phyloP scores from a whole-genome alignment of 2,888 invertebrate species.

The Sphaerophoria taeniata region DNA sequence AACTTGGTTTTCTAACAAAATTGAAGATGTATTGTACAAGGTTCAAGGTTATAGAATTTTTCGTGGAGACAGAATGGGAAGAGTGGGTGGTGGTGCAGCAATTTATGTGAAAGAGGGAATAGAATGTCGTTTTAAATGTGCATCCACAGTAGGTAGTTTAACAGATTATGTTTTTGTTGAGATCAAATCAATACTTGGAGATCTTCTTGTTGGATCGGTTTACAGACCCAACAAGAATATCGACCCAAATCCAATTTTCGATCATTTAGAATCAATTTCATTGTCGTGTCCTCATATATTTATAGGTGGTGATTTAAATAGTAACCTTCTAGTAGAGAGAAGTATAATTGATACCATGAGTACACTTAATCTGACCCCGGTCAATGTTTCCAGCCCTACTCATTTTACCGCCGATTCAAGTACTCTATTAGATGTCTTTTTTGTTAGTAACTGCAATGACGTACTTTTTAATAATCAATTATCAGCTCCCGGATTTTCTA shows the following conservation, averaged over 20 bases:
- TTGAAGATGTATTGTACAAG: too few relatives aligned
- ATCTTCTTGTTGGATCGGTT: slow-evolving; percentile 3
- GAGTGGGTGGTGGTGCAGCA: not conserved
- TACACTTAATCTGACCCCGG: too few relatives aligned
- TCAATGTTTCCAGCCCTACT: too few relatives aligned
- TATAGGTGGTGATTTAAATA: not conserved
- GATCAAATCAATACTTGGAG: not conserved
- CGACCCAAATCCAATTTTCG: not conserved
- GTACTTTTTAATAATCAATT: not conserved
- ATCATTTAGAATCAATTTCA: not conserved
- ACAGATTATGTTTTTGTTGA: not conserved
- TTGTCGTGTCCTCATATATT: not conserved
- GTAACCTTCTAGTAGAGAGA: not conserved
- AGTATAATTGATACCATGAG: too few relatives aligned
- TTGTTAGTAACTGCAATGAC: not conserved
- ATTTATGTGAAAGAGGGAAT: not conserved
- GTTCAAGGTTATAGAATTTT: too few relatives aligned
- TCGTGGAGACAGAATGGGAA: not conserved
- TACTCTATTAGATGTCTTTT: not conserved
- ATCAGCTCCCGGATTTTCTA: not conserved
- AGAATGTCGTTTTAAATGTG: not conserved
- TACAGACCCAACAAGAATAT: not conserved
- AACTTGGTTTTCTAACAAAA: too few relatives aligned
- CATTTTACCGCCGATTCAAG: too few relatives aligned
- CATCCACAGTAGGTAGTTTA: too few relatives aligned